These are phyloP conservation scores for Acinonyx jubatus DNA, from an alignment of 2,113 vertebrate species.

Conservation along the genomic window DNA sequence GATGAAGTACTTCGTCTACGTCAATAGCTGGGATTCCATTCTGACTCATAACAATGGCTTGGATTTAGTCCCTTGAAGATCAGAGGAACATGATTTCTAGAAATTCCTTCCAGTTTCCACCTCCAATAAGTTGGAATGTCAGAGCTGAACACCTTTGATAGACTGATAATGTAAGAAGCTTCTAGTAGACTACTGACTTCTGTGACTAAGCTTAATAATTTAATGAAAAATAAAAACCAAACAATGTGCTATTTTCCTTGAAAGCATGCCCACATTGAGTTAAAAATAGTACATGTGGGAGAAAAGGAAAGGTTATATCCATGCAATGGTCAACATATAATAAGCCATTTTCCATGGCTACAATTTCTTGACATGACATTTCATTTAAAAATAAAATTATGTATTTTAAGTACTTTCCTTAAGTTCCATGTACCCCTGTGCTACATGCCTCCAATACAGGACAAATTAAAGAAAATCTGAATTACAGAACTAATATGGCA, in stretches of 20 bases:
- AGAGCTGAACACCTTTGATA: background rate
- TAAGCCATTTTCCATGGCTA: background rate
- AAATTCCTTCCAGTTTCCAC: constrained; percentile 24
- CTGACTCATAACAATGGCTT: background rate
- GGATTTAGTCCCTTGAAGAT: background rate
- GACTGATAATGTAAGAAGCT: background rate
- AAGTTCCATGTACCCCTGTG: background rate
- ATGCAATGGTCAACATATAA: background rate
- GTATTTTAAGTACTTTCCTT: background rate
- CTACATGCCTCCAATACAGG: background rate
- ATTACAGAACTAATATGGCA: background rate
- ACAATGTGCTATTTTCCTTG: constrained; percentile 27
- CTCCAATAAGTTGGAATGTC: background rate
- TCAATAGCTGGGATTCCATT: background rate
- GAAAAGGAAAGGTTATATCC: background rate
- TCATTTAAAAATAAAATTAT: constrained; percentile 21
- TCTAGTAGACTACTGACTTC: background rate
- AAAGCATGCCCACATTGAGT: constrained; percentile 21
- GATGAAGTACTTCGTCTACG: background rate
- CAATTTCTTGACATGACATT: background rate
- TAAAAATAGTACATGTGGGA: background rate
- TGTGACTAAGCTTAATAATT: constrained; percentile 24
- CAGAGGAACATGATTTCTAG: background rate
- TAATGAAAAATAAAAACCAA: constrained; percentile 49
- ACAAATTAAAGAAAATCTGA: constrained; percentile 1